Evolutionary conservation across 2,113 vertebrate species (phyloP).

Genomic region (Morone saxatilis): DNA sequence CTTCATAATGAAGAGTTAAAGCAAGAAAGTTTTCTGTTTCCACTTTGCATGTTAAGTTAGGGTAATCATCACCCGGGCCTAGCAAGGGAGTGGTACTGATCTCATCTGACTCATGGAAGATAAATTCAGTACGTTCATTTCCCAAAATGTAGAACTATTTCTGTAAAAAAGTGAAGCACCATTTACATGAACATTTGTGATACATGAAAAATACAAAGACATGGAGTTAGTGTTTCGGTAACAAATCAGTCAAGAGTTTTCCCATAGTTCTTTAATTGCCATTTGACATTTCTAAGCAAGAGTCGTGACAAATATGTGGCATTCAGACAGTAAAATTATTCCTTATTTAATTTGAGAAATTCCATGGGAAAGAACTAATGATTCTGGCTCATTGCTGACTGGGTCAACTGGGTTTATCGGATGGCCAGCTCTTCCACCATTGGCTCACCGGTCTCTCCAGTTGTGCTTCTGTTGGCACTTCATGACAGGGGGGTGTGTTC

Average conservation of each 20-base stretch:
- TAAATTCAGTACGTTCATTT: not conserved
- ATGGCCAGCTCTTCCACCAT: constrained; percentile 32
- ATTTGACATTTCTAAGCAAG: constrained; percentile 11
- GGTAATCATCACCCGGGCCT: not conserved
- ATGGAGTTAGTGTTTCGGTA: not conserved
- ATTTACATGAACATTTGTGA: not conserved
- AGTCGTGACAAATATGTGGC: constrained; percentile 36
- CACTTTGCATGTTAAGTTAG: not conserved
- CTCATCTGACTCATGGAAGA: not conserved
- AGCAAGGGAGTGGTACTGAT: not conserved
- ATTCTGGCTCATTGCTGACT: constrained; percentile 9
- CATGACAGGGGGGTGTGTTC: not conserved
- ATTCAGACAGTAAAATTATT: constrained; percentile 32
- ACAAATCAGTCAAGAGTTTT: not conserved
- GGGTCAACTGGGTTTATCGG: constrained; percentile 41
- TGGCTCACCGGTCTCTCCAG: constrained; percentile 49
- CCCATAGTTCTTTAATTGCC: not conserved
- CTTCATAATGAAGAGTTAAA: too few species aligned
- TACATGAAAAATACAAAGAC: not conserved
- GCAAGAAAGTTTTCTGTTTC: not conserved
- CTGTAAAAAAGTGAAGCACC: not conserved
- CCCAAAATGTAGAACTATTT: not conserved
- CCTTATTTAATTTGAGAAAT: not conserved
- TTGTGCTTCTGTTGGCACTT: constrained; percentile 33
- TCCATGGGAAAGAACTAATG: constrained; percentile 30